A percentile compares a stretch with the other conserved stretches of the same genome.
phyloP scores from a whole-genome alignment of 2,888 invertebrate species.

The Microctonus brassicae region DNA sequence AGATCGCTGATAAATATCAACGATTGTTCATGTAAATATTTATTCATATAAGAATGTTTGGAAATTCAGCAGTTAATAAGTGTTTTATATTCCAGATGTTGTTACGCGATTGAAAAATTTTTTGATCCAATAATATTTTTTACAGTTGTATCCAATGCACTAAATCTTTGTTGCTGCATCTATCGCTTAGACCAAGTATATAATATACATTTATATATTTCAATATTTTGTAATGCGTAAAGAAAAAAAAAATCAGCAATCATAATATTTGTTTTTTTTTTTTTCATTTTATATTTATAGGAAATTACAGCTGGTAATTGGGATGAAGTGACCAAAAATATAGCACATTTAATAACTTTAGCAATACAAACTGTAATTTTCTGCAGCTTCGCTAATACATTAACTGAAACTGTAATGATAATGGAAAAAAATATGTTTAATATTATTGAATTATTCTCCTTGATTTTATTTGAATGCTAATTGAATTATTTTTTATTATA shows the following conservation, averaged over 20 bases:
- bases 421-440: background rate
- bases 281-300: background rate
- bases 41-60: no score
- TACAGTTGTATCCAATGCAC: slow-evolving; percentile 39
- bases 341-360: background rate
- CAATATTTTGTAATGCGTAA: no score
- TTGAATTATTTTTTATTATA: slow-evolving; percentile 5
- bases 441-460: background rate
- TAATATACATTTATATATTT: no score
- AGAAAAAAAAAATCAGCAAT: background rate
- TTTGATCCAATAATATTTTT: slow-evolving; percentile 42
- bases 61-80: no score
- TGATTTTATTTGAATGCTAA: background rate
- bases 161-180: slow-evolving; percentile 41
- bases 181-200: slow-evolving; percentile 41
- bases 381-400: background rate
- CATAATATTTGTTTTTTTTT: no score
- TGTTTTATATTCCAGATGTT: slow-evolving; percentile 28
- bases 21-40: background rate
- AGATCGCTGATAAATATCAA: background rate
- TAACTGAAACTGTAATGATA: background rate
- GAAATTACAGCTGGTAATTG: background rate
- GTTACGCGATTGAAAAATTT: slow-evolving; percentile 39
- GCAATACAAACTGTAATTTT: background rate
- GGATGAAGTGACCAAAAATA: background rate